Base-by-base conservation (phyloP, 2,797 vertebrate genomes). In the Smutsia gigantea region DNA sequence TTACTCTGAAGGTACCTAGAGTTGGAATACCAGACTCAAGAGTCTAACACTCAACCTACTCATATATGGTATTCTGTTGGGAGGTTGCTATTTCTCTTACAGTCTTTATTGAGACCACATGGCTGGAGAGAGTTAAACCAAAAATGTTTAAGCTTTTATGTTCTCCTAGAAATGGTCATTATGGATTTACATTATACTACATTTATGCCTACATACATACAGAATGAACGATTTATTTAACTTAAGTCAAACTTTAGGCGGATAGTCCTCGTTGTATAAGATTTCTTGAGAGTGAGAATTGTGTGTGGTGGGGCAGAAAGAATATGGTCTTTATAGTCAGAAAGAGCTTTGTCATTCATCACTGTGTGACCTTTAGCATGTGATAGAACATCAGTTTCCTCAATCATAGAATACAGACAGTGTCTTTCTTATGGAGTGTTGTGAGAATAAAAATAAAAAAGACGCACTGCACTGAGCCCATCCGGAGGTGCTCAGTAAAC, bases 91-190 rank as follows among this genome's bases (percentile, higher is more conserved):
- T 59, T 84, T 90, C 49, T 91, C 27, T 97, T 72, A 31, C 0
- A 2, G 37, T 72, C 61, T 97, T 68, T 97, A 46, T 42, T 82
- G 55, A 39, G 63, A 27, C 1, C 21, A 49, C 96, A 83, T 5
- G 14, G 39, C 51, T 87, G 59, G 51, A 94, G 34, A 95, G 74
- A 51, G 46, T 83, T 90, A 89, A 92, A 63, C 10, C 72, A 42
- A 93, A 46, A 46, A 25, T 93, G 78, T 96, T 46, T 77, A 68
- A 94, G 19, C 6, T 59, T 92, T 89, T 83, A n/a, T 59, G 23
- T 86, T 95, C 8, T 74, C 17, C 19, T 93, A 69, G 72, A 95
- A 94, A 87, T 63, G 37, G 17, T 59, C 29, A 81, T 95, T 77
- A 86, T 51, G 69, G 68, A 84, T 87, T 94, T 55, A 59, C 27